Evolutionary conservation across 1,140 invertebrate species (phyloP), one percentile per base, ranked within the genome.

Genomic region (Pantala flavescens): DNA sequence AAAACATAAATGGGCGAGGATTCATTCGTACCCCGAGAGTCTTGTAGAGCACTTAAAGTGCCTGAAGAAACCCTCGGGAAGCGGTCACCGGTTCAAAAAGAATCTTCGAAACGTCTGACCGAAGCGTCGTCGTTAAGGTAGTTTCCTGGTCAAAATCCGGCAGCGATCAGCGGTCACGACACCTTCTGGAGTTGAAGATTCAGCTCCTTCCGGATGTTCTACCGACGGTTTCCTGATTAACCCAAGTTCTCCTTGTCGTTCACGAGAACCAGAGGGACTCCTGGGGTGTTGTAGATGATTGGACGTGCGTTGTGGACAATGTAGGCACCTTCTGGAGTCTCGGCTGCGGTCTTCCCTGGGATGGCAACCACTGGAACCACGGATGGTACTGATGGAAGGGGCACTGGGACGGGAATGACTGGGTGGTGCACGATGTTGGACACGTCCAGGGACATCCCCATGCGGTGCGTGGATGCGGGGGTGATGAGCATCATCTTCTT

Each of bases 401-500:
- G 49, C 5, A 63, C 49, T 63, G 49, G 49, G 5, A 63, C 49
- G 5, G 49, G 49, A 12, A 63, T 63, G 16, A 63, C n/a, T 63
- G 49, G 12, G 49, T 63, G 49, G n/a, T 63, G 49, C 49, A 63
- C 12, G 49, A 19, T 7, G 49, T 63, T 21, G n/a, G 49, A 16
- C 49, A 63, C 12, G 49, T 63, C 49, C 49, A 63, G 49, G 5
- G 49, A 16, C 49, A 63, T 63, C 5, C 49, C 49, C 49, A 63
- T 63, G 49, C 49, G 49, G 49, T 16, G 14, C 16, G 49, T 63
- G 49, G 49, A 63, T 63, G 49, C 49, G 3, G 49, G 49, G 16
- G 49, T 63, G 49, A 63, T 63, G 49, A 63, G 49, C 49, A 63
- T 63, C 49, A 63, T 63, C n/a, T 14, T 63, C 49, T 63, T 63